These are phyloP conservation scores for Eunapius fragilis DNA, from an alignment of 37 sponge, comb jelly and placozoan genomes.

Conservation along the genomic window DNA sequence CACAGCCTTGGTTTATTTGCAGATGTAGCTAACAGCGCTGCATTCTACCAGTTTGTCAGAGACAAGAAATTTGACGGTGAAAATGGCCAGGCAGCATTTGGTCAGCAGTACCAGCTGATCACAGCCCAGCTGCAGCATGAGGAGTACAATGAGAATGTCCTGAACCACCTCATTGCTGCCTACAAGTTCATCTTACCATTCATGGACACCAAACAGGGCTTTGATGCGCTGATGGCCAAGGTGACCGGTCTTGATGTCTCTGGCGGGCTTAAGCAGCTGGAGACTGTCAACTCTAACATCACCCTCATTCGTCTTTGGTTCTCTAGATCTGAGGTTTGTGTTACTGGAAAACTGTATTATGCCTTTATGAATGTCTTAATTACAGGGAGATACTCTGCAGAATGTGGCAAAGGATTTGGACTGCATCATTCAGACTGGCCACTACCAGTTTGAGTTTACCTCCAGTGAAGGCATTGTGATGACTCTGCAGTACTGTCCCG, in stretches of 20 bases:
- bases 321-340: constrained; percentile 75
- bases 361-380: not conserved
- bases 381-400: constrained; percentile 70
- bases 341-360: not conserved
- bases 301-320: constrained; percentile 86
- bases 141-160: constrained; percentile 74
- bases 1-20: constrained; percentile 52
- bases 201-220: constrained; percentile 23
- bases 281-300: constrained; percentile 86
- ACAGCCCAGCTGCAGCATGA: constrained; percentile 67
- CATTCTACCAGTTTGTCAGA: constrained; percentile 62
- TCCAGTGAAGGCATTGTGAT: not conserved
- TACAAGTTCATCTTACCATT: constrained; percentile 57
- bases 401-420: constrained; percentile 62
- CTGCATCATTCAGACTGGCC: constrained; percentile 56
- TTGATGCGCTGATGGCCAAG: constrained; percentile 46
- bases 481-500: not conserved
- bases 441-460: constrained; percentile 43
- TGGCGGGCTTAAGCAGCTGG: constrained; percentile 48
- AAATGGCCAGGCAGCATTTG: constrained; percentile 39
- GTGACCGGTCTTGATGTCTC: constrained; percentile 48
- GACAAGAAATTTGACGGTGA: constrained; percentile 69
- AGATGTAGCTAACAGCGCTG: constrained; percentile 57
- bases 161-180: constrained; percentile 64
- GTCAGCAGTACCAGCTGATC: constrained; percentile 45